phyloP scores from a whole-genome alignment of 2,113 vertebrate genomes.

The Pipa parva region DNA sequence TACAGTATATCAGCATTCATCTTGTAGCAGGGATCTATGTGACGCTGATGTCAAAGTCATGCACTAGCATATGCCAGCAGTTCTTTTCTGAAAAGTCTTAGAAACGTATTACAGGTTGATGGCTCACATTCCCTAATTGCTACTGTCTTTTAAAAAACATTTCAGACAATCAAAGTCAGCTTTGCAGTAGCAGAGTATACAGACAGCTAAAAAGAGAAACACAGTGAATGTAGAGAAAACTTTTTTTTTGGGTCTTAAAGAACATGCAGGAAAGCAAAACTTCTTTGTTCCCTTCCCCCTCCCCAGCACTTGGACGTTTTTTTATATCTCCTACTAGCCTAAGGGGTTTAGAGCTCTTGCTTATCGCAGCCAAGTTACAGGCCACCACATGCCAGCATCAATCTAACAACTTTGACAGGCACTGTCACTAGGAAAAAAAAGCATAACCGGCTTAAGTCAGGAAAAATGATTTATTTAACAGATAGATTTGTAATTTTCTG shows the following conservation, averaged over 20 bases:
- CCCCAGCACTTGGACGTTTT: conserved; percentile 18
- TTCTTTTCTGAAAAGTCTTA: not conserved
- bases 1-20: conserved; percentile 15
- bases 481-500: conserved; percentile 38
- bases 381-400: conserved; percentile 28
- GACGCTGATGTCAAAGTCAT: conserved; percentile 15
- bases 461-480: conserved; percentile 41
- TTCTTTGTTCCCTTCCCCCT: conserved; percentile 14
- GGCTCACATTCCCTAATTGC: not conserved
- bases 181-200: not conserved
- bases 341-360: conserved; percentile 33
- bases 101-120: not conserved
- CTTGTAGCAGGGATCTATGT: conserved; percentile 1
- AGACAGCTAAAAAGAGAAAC: not conserved
- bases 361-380: conserved; percentile 33
- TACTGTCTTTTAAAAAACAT: not conserved
- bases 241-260: conserved; percentile 17
- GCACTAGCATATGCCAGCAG: not conserved
- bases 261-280: not conserved
- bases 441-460: conserved; percentile 33
- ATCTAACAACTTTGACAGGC: conserved; percentile 31
- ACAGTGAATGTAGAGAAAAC: not conserved
- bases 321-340: conserved; percentile 33
- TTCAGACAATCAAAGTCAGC: not conserved
- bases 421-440: conserved; percentile 32